Base-by-base conservation (phyloP, 1,140 invertebrate species). In the Lasioglossum albipes region DNA sequence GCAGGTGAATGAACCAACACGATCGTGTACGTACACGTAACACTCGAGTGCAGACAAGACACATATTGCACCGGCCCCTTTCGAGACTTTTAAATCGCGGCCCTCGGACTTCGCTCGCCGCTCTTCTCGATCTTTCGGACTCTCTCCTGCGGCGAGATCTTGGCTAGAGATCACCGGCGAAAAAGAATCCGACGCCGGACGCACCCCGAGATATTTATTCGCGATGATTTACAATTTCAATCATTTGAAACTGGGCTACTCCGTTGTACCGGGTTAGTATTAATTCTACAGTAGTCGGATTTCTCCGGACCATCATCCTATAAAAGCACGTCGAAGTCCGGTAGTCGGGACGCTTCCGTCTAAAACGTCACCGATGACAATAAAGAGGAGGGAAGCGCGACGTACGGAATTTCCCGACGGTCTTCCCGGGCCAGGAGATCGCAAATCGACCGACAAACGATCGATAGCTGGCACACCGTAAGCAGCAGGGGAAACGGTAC, bases 1-100 rank as follows among this genome's bases (percentile, higher is more conserved):
- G 88, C 91, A 92, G 91, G 91, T 92, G 91, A 92, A 92, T 92
- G 91, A 92, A 92, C 91, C 90, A 80, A 83, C 69, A 74, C 64
- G 73, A 84, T 80, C 62, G 72, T 36, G 62, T 83, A 75, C 57
- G 61, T 78, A 31, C 65, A 72, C 74, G 72, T 83, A 79, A 83
- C 81, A 79, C 31, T 69, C 75, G 68, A 41, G 54, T 72, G 64
- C 68, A 61, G 69, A 72, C 79, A 81, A 71, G 69, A 65, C 57
- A 85, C 87, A 87, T 89, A 90, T 89, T 88, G 88, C 84, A 77
- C 45, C 59, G 79, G 7, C 87, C 84, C 79, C 69, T 77, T 83
- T 69, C 52, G 49, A 76, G 84, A 72, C 73, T 81, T 73, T 79
- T 83, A 89, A 89, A 71, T 71, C 52, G 52, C n/a, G 41, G 42